Evolutionary conservation across 2,797 vertebrate genomes (phyloP).

Genomic region (Erethizon dorsatum): DNA sequence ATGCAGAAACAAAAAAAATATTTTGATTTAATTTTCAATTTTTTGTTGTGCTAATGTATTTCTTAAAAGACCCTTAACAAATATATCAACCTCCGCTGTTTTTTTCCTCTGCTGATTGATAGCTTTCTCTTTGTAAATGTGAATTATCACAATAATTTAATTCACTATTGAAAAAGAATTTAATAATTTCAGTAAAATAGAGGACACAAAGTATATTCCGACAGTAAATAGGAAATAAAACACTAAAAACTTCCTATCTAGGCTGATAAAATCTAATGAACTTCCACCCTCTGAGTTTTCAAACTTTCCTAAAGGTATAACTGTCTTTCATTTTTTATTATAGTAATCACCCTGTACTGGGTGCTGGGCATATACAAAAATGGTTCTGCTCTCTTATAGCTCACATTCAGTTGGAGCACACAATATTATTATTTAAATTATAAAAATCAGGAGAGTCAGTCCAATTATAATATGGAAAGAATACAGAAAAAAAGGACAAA

Average conservation of each 20-base stretch:
- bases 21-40: conserved; percentile 66
- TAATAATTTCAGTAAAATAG: conserved; percentile 55
- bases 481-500: neutral
- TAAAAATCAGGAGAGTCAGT: neutral
- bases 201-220: conserved; percentile 54
- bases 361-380: neutral
- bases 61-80: conserved; percentile 41
- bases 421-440: neutral
- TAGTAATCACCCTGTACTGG: neutral
- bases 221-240: conserved; percentile 31
- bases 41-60: conserved; percentile 18
- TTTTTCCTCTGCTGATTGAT: conserved; percentile 1
- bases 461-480: conserved; percentile 8
- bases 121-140: conserved; percentile 34
- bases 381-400: neutral
- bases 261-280: neutral
- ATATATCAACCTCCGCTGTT: neutral
- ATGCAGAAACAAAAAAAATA: conserved; percentile 18
- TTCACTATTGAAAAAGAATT: conserved; percentile 46
- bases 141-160: conserved; percentile 56
- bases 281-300: conserved; percentile 16
- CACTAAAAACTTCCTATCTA: conserved; percentile 21
- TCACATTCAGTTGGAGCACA: neutral
- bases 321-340: neutral
- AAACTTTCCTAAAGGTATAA: conserved; percentile 37